phyloP scores from a whole-genome alignment of 2,113 vertebrate genomes.

The Hydrolagus affinis region DNA sequence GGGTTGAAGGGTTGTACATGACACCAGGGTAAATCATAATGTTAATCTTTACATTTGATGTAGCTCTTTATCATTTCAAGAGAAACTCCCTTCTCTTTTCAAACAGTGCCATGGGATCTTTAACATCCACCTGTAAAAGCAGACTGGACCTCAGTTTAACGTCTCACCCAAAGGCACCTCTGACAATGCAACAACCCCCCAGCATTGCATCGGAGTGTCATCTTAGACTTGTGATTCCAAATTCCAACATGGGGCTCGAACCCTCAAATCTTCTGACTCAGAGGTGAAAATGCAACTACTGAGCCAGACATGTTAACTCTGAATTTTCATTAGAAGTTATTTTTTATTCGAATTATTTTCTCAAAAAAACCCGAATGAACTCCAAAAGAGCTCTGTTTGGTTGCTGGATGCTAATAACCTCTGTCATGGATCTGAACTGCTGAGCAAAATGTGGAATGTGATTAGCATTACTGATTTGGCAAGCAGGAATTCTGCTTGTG shows the following conservation, averaged over 20 bases:
- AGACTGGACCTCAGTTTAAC: neutral
- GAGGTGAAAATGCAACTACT: neutral
- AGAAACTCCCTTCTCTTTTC: neutral
- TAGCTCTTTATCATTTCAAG: neutral
- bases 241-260: neutral
- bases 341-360: neutral
- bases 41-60: no score
- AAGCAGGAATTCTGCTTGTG: neutral
- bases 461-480: neutral
- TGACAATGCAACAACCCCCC: neutral
- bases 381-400: neutral
- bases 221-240: neutral
- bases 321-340: neutral
- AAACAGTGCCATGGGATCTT: neutral
- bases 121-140: neutral
- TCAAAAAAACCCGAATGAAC: neutral
- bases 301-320: neutral
- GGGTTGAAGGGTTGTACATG: no score
- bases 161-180: neutral
- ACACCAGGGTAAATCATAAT: no score
- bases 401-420: neutral
- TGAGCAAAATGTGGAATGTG: neutral
- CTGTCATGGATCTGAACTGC: neutral
- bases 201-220: neutral
- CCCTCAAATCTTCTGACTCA: neutral